Evolutionary conservation across 2,113 vertebrate genomes (phyloP), one percentile per base, ranked within the genome.

Genomic region (Hemibagrus wyckioides): DNA sequence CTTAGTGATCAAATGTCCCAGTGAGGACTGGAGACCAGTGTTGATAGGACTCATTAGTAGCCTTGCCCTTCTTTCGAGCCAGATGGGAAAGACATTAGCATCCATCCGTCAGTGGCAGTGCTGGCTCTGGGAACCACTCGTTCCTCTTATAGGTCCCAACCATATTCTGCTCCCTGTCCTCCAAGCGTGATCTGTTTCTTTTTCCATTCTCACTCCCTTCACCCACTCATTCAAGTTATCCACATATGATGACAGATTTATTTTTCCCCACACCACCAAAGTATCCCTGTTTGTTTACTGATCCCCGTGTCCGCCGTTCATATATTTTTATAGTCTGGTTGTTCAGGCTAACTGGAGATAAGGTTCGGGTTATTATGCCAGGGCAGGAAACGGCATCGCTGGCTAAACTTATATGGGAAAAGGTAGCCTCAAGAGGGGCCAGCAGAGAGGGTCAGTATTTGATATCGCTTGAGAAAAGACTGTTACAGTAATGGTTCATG

Each of bases 81-180:
- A 92, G 88, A 94, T 94, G 94, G 89, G 91, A 94, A 95, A 94
- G 91, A 92, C 93, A 94, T 96, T 94, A 94, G 92, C 90, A 92
- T 94, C 93, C 91, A 93, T 94, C 93, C 93, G 91, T 95, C 93
- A 85, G 85, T 73, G 30, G 59, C 57, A 19, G 36, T 30, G 75
- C 63, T 61, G 79, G 79, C 69, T 83, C 76, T 80, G 80, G 71
- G 84, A 84, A 86, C 63, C 75, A 56, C 80, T 83, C 28, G 67
- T 86, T 85, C 88, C 76, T 75, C 50, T 83, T 76, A 86, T 76
- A 85, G 77, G 56, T 87, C 65, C 48, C 39, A 75, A 36, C 73
- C 50, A 57, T 39, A 69, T 73, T 15, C 84, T 36, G 75, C 81
- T 86, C 44, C 91, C 90, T 92, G 92, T 95, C 93, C 92, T 94